Evolutionary conservation across 2,888 invertebrate species (phyloP).

Genomic region (Chloroclystis v-ata): DNA sequence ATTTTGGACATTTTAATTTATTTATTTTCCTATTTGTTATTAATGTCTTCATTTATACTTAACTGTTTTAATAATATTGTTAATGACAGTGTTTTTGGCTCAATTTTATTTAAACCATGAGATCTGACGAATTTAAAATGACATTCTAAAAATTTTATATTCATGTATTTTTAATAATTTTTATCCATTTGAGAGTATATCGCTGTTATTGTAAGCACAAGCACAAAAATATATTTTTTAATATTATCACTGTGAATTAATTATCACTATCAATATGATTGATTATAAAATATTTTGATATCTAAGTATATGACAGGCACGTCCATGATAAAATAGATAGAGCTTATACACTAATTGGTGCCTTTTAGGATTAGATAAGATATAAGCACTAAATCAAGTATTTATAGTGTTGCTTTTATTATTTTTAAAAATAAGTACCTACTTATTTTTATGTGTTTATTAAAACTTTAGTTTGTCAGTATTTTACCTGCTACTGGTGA

Average conservation of each 20-base stretch:
- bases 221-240: constrained; percentile 17
- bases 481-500: too few relatives aligned
- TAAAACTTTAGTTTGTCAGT: too few relatives aligned
- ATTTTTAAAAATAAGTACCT: too few relatives aligned
- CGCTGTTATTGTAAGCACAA: constrained; percentile 7
- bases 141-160: constrained; percentile 23
- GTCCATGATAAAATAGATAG: constrained; percentile 13
- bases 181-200: constrained; percentile 6
- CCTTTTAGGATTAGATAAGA: constrained; percentile 11
- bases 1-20: too few relatives aligned
- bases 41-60: too few relatives aligned
- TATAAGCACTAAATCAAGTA: background rate
- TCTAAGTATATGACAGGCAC: constrained; percentile 3
- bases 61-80: too few relatives aligned
- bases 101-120: constrained; percentile 20
- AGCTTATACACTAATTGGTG: constrained; percentile 20
- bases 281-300: constrained; percentile 9
- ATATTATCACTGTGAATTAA: constrained; percentile 5
- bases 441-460: too few relatives aligned
- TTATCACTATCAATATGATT: constrained; percentile 1
- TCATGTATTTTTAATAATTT: constrained; percentile 9
- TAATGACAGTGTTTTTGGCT: constrained; percentile 20
- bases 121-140: constrained; percentile 29
- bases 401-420: too few relatives aligned
- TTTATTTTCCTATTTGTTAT: too few relatives aligned